Evolutionary conservation across 2,113 vertebrate genomes (phyloP).

Genomic region (Cottus gobio): DNA sequence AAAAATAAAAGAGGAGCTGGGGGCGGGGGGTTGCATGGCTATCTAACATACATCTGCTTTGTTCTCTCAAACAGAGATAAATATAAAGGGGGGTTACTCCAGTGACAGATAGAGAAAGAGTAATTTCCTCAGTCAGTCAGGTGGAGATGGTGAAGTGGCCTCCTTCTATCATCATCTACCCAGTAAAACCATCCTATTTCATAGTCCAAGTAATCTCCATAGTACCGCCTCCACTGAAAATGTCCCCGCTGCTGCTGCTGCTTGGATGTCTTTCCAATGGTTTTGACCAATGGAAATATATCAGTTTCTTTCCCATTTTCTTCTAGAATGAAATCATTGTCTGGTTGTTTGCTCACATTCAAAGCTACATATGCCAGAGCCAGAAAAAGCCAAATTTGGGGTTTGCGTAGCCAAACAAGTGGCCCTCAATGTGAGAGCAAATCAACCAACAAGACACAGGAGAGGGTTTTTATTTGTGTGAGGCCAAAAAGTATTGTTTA

Average conservation of each 20-base stretch:
- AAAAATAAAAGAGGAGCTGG: conserved; percentile 30
- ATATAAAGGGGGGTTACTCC: conserved; percentile 22
- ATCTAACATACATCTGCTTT: conserved; percentile 52
- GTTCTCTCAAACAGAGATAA: conserved; percentile 51
- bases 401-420: not conserved
- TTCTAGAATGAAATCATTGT: not conserved
- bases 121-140: conserved; percentile 59
- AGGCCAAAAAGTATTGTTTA: not conserved
- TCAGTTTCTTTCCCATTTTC: not conserved
- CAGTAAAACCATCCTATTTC: conserved; percentile 62
- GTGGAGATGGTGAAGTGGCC: conserved; percentile 55
- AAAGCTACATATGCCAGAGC: not conserved
- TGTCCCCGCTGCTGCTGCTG: conserved; percentile 1
- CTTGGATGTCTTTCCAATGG: not conserved
- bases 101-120: conserved; percentile 46
- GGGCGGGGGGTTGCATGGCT: not conserved
- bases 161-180: conserved; percentile 49
- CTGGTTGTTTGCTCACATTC: not conserved
- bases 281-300: not conserved
- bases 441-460: not conserved
- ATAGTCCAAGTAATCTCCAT: conserved; percentile 58
- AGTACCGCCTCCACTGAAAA: conserved; percentile 25
- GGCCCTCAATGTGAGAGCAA: not conserved
- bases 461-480: not conserved
- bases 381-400: not conserved